Conservation (phyloP, 2,113 vertebrate species). For the Telmatochromis brichardi region DNA sequence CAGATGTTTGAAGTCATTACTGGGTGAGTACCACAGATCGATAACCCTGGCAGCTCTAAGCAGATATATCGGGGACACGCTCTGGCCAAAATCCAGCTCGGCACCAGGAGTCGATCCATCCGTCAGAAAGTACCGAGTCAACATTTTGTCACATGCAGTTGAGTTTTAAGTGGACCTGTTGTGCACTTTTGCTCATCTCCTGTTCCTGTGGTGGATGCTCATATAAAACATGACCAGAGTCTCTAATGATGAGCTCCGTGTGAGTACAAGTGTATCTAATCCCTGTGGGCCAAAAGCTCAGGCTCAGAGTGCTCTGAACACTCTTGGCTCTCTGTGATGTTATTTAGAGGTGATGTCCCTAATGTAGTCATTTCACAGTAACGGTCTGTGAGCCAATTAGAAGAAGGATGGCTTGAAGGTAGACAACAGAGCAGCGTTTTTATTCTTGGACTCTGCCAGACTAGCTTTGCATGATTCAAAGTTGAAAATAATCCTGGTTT, state of each 20-base stretch:
- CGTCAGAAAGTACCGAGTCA: neutral
- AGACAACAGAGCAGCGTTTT: neutral
- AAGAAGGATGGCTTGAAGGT: neutral
- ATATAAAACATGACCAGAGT: neutral
- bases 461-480: neutral
- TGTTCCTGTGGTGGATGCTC: neutral
- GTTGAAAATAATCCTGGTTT: neutral
- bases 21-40: neutral
- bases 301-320: neutral
- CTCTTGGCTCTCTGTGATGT: neutral
- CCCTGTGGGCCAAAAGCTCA: neutral
- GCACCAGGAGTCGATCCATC: neutral
- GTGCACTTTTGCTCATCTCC: neutral
- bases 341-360: neutral
- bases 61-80: neutral
- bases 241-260: neutral
- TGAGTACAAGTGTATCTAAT: neutral
- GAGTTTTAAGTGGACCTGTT: neutral
- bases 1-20: neutral
- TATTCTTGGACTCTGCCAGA: neutral
- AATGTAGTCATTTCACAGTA: neutral
- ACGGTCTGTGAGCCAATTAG: neutral
- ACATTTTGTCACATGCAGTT: neutral
- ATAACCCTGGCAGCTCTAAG: neutral
- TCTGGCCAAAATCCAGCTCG: neutral